These are phyloP conservation scores for Drosophila austrosaltans DNA, from an alignment of 2,888 invertebrate genomes.

Conservation along the genomic window DNA sequence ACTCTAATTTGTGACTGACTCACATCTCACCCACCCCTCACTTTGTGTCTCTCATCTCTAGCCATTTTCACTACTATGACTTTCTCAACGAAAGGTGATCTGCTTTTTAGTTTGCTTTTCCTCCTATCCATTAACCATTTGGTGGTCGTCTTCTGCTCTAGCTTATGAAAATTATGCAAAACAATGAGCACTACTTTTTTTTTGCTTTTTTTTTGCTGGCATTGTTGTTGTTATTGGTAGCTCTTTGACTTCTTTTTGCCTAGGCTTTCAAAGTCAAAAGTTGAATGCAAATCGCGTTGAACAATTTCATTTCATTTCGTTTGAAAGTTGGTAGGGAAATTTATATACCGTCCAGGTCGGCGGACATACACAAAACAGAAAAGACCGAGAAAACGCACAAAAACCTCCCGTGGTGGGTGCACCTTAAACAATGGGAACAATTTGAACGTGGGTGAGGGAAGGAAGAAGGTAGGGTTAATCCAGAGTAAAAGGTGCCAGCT, in stretches of 20 bases:
- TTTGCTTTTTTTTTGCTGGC: background rate
- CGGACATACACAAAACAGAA: slow-evolving; percentile 17
- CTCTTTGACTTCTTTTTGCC: slow-evolving; percentile 15
- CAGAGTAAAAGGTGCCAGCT: background rate
- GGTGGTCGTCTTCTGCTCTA: slow-evolving; percentile 39
- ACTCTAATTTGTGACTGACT: slow-evolving; percentile 59
- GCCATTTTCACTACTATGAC: slow-evolving; percentile 54
- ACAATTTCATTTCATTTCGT: slow-evolving; percentile 55
- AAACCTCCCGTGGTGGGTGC: slow-evolving; percentile 24
- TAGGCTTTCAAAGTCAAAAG: slow-evolving; percentile 46
- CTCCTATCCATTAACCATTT: background rate
- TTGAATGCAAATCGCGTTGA: slow-evolving; percentile 64
- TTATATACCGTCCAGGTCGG: slow-evolving; percentile 39
- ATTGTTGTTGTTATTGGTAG: slow-evolving; percentile 11
- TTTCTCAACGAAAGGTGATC: slow-evolving; percentile 75
- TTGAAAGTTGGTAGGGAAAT: slow-evolving; percentile 54
- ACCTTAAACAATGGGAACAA: slow-evolving; percentile 46
- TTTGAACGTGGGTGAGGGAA: slow-evolving; percentile 14
- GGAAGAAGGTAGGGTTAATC: background rate
- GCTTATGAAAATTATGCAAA: slow-evolving; percentile 71
- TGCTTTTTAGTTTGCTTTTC: slow-evolving; percentile 52
- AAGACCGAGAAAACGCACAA: slow-evolving; percentile 20
- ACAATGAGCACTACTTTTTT: slow-evolving; percentile 53
- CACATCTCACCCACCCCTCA: slow-evolving; percentile 30
- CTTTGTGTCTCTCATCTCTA: slow-evolving; percentile 15